Base-by-base conservation (phyloP, 2,113 vertebrate genomes). In the Serilophus lunatus region DNA sequence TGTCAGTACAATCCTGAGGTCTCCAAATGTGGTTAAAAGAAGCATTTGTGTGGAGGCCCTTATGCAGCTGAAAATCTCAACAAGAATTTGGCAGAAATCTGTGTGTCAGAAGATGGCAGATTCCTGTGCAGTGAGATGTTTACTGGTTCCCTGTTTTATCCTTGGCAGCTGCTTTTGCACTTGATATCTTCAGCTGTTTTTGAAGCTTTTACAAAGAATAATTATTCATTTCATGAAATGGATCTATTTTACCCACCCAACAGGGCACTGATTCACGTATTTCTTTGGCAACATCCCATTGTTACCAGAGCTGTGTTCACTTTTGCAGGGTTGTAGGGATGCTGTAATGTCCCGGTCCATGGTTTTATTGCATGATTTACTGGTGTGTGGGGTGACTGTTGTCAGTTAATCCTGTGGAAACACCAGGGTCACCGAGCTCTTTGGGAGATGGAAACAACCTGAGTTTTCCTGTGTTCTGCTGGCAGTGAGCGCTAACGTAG, bases 51-150 rank as follows among this genome's bases (percentile, higher is more conserved):
- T 90, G 78, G 93, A 95, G 92, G 91, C 88, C 76, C 92, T 95
- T 96, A 84, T 86, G 69, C 83, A 96, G 94, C 93, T 97, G 95
- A 98, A 96, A 97, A 96, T 88, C 94, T 91, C 81, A 90, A 86
- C 53, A 95, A 94, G 85, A 92, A 98, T 98, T 98, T 98, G 98
- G 97, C 98, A 96, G 86, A 90, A 95, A 83, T 87, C 74, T 83
- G 56, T 11, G 75, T 68, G 56, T 95, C 19, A 56, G 95, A 97
- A 97, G 98, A 98, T 97, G 96, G 96, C 96, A 97, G 97, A 98
- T 99, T 99, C 98, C 97, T 98, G 97, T 84, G 89, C 95, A 95
- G 76, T 97, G 98, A 98, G 97, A 97, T 98, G 97, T 97, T 97
- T 96, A 85, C 92, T 61, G 59, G 77, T 91, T 94, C 94, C 54